Percentiles rank a stretch among this genome's conserved stretches.
Conservation (phyloP, 2,797 vertebrate species). For the Macroramphosus scolopax region DNA sequence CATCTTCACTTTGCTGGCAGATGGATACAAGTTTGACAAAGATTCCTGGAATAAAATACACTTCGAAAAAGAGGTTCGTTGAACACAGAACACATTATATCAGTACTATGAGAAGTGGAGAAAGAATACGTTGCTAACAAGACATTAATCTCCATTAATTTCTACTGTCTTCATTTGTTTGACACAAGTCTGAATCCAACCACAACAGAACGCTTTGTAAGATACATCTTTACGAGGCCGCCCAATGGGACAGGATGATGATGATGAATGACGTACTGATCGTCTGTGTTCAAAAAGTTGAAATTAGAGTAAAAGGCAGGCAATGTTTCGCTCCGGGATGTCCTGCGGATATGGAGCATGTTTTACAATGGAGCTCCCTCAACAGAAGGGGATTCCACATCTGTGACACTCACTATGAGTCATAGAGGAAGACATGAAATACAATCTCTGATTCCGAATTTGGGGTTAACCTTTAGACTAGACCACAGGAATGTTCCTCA, state of each 20-base stretch:
- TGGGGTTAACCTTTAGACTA: slow-evolving; percentile 17
- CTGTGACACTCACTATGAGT: slow-evolving; percentile 19
- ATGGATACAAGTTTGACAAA: slow-evolving; percentile 87
- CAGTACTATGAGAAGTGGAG: too few relatives aligned
- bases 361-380: slow-evolving; percentile 49
- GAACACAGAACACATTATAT: slow-evolving; percentile 1
- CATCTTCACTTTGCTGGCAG: slow-evolving; percentile 82
- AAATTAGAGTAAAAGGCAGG: slow-evolving; percentile 27
- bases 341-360: slow-evolving; percentile 20
- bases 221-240: slow-evolving; percentile 20
- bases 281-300: slow-evolving; percentile 16
- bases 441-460: slow-evolving; percentile 34
- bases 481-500: slow-evolving; percentile 19
- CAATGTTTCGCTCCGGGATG: slow-evolving; percentile 8
- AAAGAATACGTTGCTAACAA: too few relatives aligned
- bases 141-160: too few relatives aligned
- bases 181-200: too few relatives aligned
- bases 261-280: too few relatives aligned
- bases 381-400: slow-evolving; percentile 40
- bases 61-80: slow-evolving; percentile 85
- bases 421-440: slow-evolving; percentile 17
- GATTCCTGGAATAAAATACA: slow-evolving; percentile 84
- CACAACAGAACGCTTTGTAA: slow-evolving; percentile 4
- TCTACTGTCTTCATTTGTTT: too few relatives aligned
- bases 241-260: slow-evolving; percentile 16